These are phyloP conservation scores for Tricholaema leucomelas DNA, from an alignment of 2,113 vertebrate genomes.

Conservation along the genomic window DNA sequence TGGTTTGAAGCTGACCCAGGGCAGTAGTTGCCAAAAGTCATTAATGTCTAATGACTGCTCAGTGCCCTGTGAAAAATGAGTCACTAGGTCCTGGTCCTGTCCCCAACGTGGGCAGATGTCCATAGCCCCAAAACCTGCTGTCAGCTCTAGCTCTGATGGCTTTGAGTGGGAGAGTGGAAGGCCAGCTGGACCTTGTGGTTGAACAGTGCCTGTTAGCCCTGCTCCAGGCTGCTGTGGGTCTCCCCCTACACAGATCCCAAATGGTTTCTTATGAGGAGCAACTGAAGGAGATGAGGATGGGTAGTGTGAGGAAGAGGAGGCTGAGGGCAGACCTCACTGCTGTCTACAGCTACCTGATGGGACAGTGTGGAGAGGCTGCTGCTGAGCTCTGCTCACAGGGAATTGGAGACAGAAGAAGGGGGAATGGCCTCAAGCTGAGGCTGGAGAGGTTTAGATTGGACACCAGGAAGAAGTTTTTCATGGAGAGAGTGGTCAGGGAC, in stretches of 20 bases:
- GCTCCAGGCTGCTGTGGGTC: background rate
- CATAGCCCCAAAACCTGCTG: background rate
- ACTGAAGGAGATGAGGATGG: too few species aligned
- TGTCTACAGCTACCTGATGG: too few species aligned
- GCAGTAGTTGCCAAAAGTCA: slow-evolving; percentile 1
- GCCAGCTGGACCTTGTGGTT: background rate
- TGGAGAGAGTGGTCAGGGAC: too few species aligned
- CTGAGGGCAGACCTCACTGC: too few species aligned
- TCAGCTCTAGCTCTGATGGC: background rate
- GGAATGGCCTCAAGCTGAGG: too few species aligned
- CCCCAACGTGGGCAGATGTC: background rate
- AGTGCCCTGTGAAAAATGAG: slow-evolving; percentile 12
- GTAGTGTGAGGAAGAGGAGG: too few species aligned
- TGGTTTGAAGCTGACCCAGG: background rate
- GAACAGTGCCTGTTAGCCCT: rapidly evolving
- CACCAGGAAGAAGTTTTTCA: too few species aligned
- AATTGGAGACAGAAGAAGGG: too few species aligned
- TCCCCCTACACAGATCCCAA: rapidly evolving
- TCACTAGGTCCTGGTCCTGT: background rate
- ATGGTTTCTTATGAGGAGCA: too few species aligned
- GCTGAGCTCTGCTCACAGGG: too few species aligned
- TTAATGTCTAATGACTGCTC: background rate
- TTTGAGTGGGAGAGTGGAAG: background rate
- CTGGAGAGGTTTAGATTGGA: too few species aligned
- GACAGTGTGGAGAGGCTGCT: too few species aligned